phyloP scores from a whole-genome alignment of 2,113 vertebrate species.

The Salvelinus sp. region DNA sequence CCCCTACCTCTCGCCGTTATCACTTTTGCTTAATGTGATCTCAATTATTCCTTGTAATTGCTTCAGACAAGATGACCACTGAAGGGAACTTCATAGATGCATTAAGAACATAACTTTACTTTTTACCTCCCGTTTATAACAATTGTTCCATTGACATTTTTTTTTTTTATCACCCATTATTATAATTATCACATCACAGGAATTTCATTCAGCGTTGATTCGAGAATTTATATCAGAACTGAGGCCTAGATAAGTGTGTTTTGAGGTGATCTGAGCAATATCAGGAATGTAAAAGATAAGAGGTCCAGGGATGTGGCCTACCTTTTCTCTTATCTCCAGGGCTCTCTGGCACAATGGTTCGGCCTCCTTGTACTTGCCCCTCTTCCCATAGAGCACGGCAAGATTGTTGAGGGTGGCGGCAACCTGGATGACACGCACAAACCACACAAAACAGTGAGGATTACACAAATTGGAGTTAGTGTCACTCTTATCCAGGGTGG shows the following conservation, averaged over 20 bases:
- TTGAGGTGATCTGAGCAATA: background rate
- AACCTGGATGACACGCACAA: conserved; percentile 75
- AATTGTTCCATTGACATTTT: too few species aligned
- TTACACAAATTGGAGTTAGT: background rate
- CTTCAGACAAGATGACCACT: conserved; percentile 17
- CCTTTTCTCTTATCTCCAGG: conserved; percentile 98
- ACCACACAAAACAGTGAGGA: conserved; percentile 1
- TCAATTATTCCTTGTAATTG: conserved; percentile 54
- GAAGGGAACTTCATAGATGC: conserved; percentile 29
- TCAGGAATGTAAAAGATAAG: background rate
- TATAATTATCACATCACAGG: background rate
- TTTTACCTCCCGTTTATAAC: background rate
- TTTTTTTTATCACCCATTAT: too few species aligned
- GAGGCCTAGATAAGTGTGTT: background rate
- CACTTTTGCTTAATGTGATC: conserved; percentile 4
- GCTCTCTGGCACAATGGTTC: conserved; percentile 96
- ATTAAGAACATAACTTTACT: conserved; percentile 48
- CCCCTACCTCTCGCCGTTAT: too few species aligned
- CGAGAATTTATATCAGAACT: background rate
- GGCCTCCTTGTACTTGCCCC: conserved; percentile 96
- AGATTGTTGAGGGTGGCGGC: conserved; percentile 98
- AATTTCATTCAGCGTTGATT: background rate
- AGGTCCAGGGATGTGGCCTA: conserved; percentile 53
- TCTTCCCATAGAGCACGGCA: conserved; percentile 95
- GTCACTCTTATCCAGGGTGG: background rate